These are phyloP conservation scores for Stenichneumon culpator DNA, from an alignment of 2,888 invertebrate genomes.

Conservation along the genomic window DNA sequence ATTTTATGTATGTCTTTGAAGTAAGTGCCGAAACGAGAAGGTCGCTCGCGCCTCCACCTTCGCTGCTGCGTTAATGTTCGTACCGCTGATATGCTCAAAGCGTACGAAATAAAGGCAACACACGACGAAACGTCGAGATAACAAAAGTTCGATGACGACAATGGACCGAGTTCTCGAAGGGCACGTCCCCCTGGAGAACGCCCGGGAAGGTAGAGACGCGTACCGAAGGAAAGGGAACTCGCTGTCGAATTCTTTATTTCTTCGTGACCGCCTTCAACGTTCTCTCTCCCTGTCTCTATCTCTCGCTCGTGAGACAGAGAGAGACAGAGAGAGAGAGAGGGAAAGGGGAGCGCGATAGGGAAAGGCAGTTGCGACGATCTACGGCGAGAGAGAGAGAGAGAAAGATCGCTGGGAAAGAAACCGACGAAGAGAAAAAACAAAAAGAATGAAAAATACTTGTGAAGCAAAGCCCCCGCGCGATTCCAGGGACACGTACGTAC, in stretches of 20 bases:
- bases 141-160: constrained; percentile 30
- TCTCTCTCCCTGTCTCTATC: background rate
- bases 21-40: background rate
- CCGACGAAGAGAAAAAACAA: constrained; percentile 19
- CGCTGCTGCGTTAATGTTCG: background rate
- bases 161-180: constrained; percentile 44
- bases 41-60: background rate
- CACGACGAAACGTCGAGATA: background rate
- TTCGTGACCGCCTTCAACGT: constrained; percentile 35
- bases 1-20: too few species aligned
- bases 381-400: constrained; percentile 8
- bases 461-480: constrained; percentile 50
- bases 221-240: constrained; percentile 29
- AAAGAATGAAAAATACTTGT: constrained; percentile 44
- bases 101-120: background rate
- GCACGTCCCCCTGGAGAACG: constrained; percentile 55
- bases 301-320: constrained; percentile 5
- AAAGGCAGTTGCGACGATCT: constrained; percentile 40
- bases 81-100: background rate
- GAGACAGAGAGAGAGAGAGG: constrained; percentile 3
- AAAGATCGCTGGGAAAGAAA: constrained; percentile 31
- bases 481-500: constrained; percentile 63
- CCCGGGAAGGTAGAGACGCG: constrained; percentile 15
- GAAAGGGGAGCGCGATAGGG: constrained; percentile 43
- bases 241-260: constrained; percentile 57